phyloP scores from a whole-genome alignment of 2,888 invertebrate genomes.

The Lottia gigantea region DNA sequence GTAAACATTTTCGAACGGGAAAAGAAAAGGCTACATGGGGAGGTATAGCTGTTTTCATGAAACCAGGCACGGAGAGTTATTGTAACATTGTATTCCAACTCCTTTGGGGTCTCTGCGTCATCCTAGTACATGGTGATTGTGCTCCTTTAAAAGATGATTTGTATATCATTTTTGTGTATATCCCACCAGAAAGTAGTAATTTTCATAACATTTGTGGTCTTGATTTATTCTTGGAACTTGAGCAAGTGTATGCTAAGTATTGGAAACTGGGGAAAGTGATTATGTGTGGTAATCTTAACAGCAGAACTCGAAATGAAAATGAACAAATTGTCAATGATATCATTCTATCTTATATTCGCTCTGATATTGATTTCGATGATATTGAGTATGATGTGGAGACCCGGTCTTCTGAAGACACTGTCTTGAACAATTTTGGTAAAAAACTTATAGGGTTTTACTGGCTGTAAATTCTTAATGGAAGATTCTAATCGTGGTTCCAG shows the following conservation, averaged over 20 bases:
- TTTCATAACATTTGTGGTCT: background rate
- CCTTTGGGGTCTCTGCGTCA: background rate
- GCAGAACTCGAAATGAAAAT: background rate
- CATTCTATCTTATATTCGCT: no score
- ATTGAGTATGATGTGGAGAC: no score
- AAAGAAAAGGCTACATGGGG: background rate
- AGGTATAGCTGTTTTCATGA: background rate
- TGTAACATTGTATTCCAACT: background rate
- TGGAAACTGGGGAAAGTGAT: background rate
- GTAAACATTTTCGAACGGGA: no score
- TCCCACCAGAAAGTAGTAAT: background rate
- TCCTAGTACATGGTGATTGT: background rate
- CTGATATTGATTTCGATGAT: no score
- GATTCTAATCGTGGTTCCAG: slow-evolving; percentile 13
- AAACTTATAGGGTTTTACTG: slow-evolving; percentile 12
- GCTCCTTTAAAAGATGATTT: background rate
- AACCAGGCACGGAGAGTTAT: background rate
- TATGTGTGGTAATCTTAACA: background rate
- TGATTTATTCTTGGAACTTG: slow-evolving; percentile 1
- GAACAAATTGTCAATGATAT: no score
- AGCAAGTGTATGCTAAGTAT: background rate
- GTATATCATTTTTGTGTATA: background rate
- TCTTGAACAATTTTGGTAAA: slow-evolving; percentile 15
- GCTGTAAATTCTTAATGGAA: slow-evolving; percentile 20
- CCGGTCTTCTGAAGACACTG: background rate